Evolutionary conservation across 2,113 vertebrate genomes (phyloP), one percentile per base, ranked within the genome.

Genomic region (Callaeas wilsoni): DNA sequence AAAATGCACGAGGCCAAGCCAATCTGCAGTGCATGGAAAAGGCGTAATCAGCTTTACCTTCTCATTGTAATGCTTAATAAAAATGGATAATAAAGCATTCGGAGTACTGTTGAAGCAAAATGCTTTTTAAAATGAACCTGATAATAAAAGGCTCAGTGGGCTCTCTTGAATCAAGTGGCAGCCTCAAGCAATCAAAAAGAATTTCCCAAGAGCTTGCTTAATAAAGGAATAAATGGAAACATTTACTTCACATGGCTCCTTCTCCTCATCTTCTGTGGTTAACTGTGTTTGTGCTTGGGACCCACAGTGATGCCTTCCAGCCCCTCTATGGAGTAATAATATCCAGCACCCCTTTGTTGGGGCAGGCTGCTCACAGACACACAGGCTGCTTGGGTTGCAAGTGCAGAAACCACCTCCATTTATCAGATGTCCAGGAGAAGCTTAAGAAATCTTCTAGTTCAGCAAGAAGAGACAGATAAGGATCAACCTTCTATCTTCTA

Each of bases 141-240:
- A 60, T 80, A 84, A 89, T 77, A 88, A 93, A 95, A 93, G 47
- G 59, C 82, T 80, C 68, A 41, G 59, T 74, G 62, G 70, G 67
- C 49, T 92, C 88, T 83, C 81, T 77, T 67, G 68, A 94, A 84
- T 84, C 27, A n/a, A 94, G 75, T 70, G 37, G 35, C 39, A 93
- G 39, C n/a, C 82, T 93, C n/a, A 35, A 93, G 68, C 76, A 96
- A 95, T 75, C 53, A 74, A 46, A 94, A 88, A 84, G 42, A 64
- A 86, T 94, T 95, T 94, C 93, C 92, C 87, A 59, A 90, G 75
- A 94, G 79, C 46, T 97, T 93, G 35, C 55, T 91, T 70, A 93
- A 67, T 78, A 88, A 90, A 84, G 59, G 63, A 86, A 95, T 37
- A 70, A 88, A 88, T 73, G 74, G 42, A 86, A 85, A 52, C 35